Conservation (phyloP, 2,113 vertebrate genomes). For the Peromyscus maniculatus region DNA sequence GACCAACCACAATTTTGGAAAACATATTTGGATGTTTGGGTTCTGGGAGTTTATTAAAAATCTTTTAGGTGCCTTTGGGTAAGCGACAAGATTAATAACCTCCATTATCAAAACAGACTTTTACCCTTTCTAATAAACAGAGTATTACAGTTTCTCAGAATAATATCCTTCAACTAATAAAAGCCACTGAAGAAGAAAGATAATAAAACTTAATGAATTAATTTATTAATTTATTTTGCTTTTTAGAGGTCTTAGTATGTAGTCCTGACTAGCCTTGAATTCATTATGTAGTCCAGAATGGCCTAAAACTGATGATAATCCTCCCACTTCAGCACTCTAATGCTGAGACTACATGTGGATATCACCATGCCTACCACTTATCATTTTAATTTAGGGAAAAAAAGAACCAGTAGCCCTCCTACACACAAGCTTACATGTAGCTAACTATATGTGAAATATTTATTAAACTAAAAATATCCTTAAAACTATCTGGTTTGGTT, state of each 20-base stretch:
- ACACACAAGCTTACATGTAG: background rate
- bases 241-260: background rate
- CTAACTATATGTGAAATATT: background rate
- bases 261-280: background rate
- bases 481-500: background rate
- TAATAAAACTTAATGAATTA: background rate
- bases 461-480: constrained; percentile 14
- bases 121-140: background rate
- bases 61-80: background rate
- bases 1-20: too few species aligned
- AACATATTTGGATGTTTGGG: background rate
- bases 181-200: background rate
- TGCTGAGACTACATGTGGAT: background rate
- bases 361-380: background rate
- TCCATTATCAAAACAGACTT: background rate
- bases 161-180: constrained; percentile 14
- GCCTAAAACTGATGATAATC: background rate
- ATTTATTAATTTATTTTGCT: background rate
- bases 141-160: background rate
- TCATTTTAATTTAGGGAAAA: background rate
- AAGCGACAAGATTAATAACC: background rate
- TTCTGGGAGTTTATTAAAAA: background rate
- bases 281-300: background rate
- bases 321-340: background rate
- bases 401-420: background rate